phyloP scores from a whole-genome alignment of 2,797 vertebrate genomes.

The Chiloscyllium punctatum region DNA sequence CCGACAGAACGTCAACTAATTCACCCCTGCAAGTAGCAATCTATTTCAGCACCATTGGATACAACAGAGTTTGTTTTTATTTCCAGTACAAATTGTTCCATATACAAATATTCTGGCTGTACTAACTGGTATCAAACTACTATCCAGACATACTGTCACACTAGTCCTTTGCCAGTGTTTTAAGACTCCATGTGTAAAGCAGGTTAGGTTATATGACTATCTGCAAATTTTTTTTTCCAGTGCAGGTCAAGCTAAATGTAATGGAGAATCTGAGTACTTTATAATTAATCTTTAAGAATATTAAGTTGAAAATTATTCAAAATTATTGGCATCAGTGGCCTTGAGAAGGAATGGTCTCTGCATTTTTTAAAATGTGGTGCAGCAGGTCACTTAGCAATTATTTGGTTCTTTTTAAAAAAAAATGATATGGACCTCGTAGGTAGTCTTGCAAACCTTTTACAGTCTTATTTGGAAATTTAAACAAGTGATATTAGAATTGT shows the following conservation, averaged over 20 bases:
- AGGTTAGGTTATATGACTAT: neutral
- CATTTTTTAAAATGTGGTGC: neutral
- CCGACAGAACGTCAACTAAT: neutral
- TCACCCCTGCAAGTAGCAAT: neutral
- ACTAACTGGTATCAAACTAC: neutral
- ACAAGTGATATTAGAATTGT: neutral
- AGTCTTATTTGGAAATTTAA: neutral
- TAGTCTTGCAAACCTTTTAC: neutral
- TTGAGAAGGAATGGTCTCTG: neutral
- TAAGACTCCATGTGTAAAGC: neutral
- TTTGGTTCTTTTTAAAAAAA: neutral
- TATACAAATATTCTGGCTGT: neutral
- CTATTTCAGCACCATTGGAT: neutral
- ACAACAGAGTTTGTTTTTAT: neutral
- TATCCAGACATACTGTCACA: neutral
- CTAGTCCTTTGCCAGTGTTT: neutral
- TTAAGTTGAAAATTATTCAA: neutral
- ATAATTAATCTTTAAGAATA: neutral
- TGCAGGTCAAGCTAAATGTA: neutral
- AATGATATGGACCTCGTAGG: neutral
- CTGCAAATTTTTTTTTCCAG: neutral
- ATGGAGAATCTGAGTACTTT: neutral
- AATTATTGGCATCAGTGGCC: neutral
- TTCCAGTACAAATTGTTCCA: neutral
- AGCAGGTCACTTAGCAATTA: neutral